A percentile compares a stretch with the other conserved stretches of the same genome.
These are phyloP conservation scores for Drosophila buzzatii DNA, from an alignment of 2,888 invertebrate species.

Conservation along the genomic window DNA sequence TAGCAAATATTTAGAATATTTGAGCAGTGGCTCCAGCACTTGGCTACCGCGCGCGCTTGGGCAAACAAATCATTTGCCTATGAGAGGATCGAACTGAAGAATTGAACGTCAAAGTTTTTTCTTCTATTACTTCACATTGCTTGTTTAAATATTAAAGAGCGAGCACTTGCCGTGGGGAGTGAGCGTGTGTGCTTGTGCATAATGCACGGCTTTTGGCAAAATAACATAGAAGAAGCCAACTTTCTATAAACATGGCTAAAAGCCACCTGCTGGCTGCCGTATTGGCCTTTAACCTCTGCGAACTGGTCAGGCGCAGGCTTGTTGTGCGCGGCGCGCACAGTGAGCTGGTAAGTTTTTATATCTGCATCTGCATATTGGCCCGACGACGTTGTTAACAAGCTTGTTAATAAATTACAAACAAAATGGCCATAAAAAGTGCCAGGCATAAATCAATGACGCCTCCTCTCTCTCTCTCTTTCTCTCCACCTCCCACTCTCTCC, in stretches of 20 bases:
- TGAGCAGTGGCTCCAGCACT: slow-evolving; percentile 58
- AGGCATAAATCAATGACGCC: slow-evolving; percentile 76
- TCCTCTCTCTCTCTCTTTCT: slow-evolving; percentile 21
- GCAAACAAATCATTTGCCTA: slow-evolving; percentile 72
- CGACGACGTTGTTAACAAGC: slow-evolving; percentile 76
- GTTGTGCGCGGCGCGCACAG: slow-evolving; percentile 31
- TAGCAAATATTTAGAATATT: slow-evolving; percentile 80
- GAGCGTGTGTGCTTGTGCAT: slow-evolving; percentile 44
- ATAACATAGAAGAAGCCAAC: slow-evolving; percentile 46
- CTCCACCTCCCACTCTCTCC: background rate
- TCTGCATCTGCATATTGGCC: slow-evolving; percentile 67
- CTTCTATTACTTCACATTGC: slow-evolving; percentile 38
- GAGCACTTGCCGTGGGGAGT: slow-evolving; percentile 3
- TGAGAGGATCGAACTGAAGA: slow-evolving; percentile 40
- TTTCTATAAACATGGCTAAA: slow-evolving; percentile 74
- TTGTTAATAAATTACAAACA: slow-evolving; percentile 81
- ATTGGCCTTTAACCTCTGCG: slow-evolving; percentile 74
- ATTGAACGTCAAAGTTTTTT: slow-evolving; percentile 38
- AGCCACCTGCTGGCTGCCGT: slow-evolving; percentile 74
- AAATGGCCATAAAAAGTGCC: slow-evolving; percentile 81
- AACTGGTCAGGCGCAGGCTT: slow-evolving; percentile 51
- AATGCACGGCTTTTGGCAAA: slow-evolving; percentile 49
- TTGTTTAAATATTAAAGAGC: slow-evolving; percentile 75
- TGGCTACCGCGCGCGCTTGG: slow-evolving; percentile 74
- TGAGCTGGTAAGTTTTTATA: slow-evolving; percentile 37